Evolutionary conservation across 2,797 vertebrate species (phyloP).

Genomic region (Spinus olivaceus): DNA sequence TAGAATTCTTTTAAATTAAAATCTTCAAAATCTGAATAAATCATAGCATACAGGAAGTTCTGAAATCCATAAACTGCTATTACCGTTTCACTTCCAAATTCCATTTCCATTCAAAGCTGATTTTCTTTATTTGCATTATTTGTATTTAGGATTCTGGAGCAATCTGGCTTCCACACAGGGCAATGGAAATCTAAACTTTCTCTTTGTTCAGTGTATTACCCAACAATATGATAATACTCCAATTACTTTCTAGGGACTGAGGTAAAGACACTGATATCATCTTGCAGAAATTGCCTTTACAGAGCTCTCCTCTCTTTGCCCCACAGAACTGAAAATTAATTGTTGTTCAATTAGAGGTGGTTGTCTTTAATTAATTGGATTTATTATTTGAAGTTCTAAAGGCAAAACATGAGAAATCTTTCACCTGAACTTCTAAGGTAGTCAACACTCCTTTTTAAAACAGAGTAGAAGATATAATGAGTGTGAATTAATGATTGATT

Average conservation of each 20-base stretch:
- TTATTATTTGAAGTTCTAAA: neutral
- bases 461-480: neutral
- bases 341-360: neutral
- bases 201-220: neutral
- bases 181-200: neutral
- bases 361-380: neutral
- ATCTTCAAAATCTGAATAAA: neutral
- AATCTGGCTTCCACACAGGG: neutral
- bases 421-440: neutral
- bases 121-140: neutral
- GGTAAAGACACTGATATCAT: neutral
- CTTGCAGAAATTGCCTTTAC: neutral
- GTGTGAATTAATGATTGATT: neutral
- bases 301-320: neutral
- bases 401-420: neutral
- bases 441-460: neutral
- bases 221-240: neutral
- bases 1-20: neutral
- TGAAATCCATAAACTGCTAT: neutral
- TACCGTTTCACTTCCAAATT: neutral
- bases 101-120: neutral
- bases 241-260: neutral
- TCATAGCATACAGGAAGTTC: neutral
- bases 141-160: neutral
- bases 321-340: neutral